Evolutionary conservation across 2,113 vertebrate species (phyloP).

Genomic region (Cyanocitta stelleri): DNA sequence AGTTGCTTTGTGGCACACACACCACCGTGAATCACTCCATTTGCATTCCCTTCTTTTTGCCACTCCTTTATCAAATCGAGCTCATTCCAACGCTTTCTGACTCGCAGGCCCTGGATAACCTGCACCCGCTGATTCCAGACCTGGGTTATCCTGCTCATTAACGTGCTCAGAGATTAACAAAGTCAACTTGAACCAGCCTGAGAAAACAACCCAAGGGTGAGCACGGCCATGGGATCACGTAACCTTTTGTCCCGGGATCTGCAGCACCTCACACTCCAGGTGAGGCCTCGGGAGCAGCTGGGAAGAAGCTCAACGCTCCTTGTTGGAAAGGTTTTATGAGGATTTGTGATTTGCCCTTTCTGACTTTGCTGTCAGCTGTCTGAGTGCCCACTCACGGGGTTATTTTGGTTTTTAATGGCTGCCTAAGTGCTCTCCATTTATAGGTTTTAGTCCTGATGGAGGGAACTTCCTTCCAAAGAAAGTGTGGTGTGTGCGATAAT

Average conservation of each 20-base stretch:
- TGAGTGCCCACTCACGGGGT: neutral
- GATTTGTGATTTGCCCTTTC: neutral
- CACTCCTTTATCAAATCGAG: conserved; percentile 52
- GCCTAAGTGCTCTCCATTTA: neutral
- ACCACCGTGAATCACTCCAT: conserved; percentile 28
- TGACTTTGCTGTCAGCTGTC: neutral
- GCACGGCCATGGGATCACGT: neutral
- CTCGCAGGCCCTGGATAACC: neutral
- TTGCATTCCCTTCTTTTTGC: conserved; percentile 30
- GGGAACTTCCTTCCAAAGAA: neutral
- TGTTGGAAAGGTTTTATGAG: neutral
- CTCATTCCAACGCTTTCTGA: conserved; percentile 1
- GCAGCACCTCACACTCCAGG: neutral
- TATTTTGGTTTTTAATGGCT: conserved; percentile 25
- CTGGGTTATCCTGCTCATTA: neutral
- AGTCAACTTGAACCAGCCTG: neutral
- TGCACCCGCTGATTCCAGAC: neutral
- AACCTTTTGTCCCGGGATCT: neutral
- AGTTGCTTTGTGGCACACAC: neutral
- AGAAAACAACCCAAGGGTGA: neutral
- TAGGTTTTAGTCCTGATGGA: neutral
- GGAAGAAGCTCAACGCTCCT: accelerated
- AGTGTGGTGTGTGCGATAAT: neutral
- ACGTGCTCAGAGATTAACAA: neutral
- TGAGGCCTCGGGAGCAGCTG: neutral